A percentile compares a stretch with the other conserved stretches of the same genome.
Conservation (phyloP, 2,797 vertebrate species). For the Platalea minor region DNA sequence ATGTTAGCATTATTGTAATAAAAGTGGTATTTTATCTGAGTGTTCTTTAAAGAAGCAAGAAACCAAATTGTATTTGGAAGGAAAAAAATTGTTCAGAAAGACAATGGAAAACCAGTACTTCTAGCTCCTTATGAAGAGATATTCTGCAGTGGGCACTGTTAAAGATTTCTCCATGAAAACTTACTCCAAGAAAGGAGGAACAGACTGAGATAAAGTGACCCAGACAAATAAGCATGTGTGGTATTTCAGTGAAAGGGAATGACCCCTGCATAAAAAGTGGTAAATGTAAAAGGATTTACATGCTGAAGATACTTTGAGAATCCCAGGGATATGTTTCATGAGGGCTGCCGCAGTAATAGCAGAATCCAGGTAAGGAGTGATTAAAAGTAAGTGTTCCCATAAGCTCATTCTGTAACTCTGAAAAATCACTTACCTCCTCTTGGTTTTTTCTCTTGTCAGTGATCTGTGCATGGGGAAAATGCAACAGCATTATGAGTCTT, state of each 20-base stretch:
- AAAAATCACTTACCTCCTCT: conserved; percentile 5
- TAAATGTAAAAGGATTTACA: background rate
- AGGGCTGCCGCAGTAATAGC: background rate
- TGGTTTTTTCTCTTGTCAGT: background rate
- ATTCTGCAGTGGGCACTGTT: background rate
- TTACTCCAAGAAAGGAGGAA: background rate
- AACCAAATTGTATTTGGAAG: background rate
- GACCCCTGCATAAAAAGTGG: background rate
- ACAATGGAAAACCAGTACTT: background rate
- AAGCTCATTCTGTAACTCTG: background rate
- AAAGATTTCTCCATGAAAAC: background rate
- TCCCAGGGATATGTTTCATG: background rate
- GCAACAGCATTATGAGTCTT: background rate
- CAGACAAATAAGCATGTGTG: background rate
- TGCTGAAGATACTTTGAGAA: background rate
- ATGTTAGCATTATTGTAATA: background rate
- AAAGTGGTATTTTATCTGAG: background rate
- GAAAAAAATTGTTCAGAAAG: background rate
- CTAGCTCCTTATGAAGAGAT: background rate
- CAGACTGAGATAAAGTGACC: background rate
- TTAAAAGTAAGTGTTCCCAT: background rate
- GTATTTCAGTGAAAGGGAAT: background rate
- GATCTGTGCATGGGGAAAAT: background rate
- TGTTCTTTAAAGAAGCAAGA: background rate
- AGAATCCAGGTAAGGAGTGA: background rate